A percentile compares a stretch with the other conserved stretches of the same genome.
These are phyloP conservation scores for Ricordea florida DNA, from an alignment of 92 coral and sea anemone genomes.

Conservation along the genomic window DNA sequence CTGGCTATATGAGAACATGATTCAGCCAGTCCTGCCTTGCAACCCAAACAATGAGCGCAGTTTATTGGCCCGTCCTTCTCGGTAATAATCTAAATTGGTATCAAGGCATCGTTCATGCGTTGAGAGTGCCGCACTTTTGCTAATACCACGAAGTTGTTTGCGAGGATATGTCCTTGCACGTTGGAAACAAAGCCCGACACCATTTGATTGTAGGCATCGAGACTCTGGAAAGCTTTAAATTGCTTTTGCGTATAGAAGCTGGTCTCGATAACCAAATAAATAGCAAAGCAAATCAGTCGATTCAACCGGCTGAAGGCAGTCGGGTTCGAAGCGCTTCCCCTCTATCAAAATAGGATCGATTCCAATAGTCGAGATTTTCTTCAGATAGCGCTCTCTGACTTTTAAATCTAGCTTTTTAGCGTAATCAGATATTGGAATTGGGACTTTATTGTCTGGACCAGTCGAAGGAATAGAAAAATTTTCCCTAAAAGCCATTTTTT, in stretches of 20 bases:
- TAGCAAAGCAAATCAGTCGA: constrained; percentile 52
- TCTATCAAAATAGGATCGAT: constrained; percentile 7
- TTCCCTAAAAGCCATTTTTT: background rate
- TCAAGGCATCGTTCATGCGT: too few relatives aligned
- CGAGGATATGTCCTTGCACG: constrained; percentile 36
- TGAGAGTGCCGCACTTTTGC: too few relatives aligned
- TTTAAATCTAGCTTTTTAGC: constrained; percentile 38
- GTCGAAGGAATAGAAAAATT: background rate
- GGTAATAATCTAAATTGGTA: too few relatives aligned
- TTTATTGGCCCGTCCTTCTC: too few relatives aligned
- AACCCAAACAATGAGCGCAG: too few relatives aligned
- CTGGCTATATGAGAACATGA: too few relatives aligned
- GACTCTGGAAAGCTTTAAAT: too few relatives aligned
- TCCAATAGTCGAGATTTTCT: background rate
- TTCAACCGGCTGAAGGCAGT: constrained; percentile 68
- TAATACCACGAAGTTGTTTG: too few relatives aligned
- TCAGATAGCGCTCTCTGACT: constrained; percentile 12
- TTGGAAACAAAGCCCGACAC: constrained; percentile 42
- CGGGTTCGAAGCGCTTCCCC: constrained; percentile 35
- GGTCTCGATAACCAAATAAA: constrained; percentile 55
- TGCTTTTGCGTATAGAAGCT: constrained; percentile 45
- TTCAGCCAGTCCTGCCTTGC: too few relatives aligned
- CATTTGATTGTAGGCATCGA: constrained; percentile 53
- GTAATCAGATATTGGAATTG: constrained; percentile 6
- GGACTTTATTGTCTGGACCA: background rate